These are phyloP conservation scores for Heliornis fulica DNA, from an alignment of 2,113 vertebrate genomes.

Conservation along the genomic window DNA sequence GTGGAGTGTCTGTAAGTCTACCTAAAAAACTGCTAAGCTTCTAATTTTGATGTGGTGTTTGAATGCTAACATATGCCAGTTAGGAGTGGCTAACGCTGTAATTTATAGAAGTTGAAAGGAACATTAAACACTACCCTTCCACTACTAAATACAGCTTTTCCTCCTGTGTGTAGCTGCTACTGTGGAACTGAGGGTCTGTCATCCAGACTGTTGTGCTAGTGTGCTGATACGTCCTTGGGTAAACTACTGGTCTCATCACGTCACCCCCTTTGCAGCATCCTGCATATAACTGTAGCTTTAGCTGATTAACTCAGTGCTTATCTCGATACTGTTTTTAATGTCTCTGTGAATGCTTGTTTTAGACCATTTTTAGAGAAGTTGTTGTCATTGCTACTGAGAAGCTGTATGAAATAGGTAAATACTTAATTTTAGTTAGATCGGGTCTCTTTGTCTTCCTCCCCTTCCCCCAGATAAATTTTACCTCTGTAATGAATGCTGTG, in stretches of 20 bases:
- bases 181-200: not conserved
- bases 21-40: not conserved
- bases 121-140: conserved; percentile 11
- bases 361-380: not conserved
- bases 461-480: not conserved
- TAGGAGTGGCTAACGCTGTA: not conserved
- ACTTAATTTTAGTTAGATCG: not conserved
- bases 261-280: not conserved
- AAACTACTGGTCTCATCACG: not conserved
- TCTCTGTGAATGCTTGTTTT: not conserved
- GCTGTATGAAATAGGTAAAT: not conserved
- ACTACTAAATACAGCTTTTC: conserved; percentile 12
- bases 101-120: conserved; percentile 45
- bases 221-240: not conserved
- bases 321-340: conserved; percentile 13
- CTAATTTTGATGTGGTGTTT: not conserved
- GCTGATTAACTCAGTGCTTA: not conserved
- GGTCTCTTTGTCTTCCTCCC: not conserved
- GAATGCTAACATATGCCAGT: conserved; percentile 18
- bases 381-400: not conserved
- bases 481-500: not conserved
- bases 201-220: conserved; percentile 1
- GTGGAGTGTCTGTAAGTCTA: not conserved
- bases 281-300: not conserved
- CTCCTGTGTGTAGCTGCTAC: not conserved